Evolutionary conservation across 2,113 vertebrate genomes (phyloP).

Genomic region (Thunnus thynnus): DNA sequence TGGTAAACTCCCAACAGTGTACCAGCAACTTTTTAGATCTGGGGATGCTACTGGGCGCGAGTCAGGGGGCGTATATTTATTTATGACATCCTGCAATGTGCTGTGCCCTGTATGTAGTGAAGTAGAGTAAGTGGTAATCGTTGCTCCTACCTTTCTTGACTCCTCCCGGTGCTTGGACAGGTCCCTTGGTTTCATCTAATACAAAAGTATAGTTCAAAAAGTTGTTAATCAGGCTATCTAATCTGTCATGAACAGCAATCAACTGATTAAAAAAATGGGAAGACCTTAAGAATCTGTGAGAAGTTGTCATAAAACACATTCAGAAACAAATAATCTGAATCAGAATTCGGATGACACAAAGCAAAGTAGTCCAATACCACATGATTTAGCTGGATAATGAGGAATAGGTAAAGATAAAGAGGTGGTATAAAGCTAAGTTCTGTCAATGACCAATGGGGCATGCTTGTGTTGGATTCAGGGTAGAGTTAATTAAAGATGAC

Average conservation of each 20-base stretch:
- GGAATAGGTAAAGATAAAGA: not conserved
- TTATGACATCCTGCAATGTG: not conserved
- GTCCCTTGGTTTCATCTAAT: conserved; percentile 85
- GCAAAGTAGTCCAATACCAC: not conserved
- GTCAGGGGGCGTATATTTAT: not conserved
- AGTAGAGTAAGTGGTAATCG: not conserved
- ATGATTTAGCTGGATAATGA: not conserved
- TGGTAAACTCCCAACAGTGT: not conserved
- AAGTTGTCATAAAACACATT: conserved; percentile 1
- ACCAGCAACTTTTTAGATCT: not conserved
- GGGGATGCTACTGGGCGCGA: too few species aligned
- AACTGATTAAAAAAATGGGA: not conserved
- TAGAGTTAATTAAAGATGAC: conserved; percentile 15
- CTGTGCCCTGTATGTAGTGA: not conserved
- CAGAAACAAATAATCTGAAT: not conserved
- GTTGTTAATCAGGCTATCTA: conserved; percentile 23
- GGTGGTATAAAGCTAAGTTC: not conserved
- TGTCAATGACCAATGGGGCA: not conserved
- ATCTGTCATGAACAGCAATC: conserved; percentile 4
- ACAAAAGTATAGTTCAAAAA: conserved; percentile 68
- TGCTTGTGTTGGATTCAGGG: conserved; percentile 7
- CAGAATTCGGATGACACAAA: conserved; percentile 8
- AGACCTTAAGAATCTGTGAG: not conserved
- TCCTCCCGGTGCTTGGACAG: conserved; percentile 89
- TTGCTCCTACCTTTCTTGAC: conserved; percentile 89